Evolutionary conservation across 2,797 vertebrate genomes (phyloP).

Genomic region (Liasis olivaceus): DNA sequence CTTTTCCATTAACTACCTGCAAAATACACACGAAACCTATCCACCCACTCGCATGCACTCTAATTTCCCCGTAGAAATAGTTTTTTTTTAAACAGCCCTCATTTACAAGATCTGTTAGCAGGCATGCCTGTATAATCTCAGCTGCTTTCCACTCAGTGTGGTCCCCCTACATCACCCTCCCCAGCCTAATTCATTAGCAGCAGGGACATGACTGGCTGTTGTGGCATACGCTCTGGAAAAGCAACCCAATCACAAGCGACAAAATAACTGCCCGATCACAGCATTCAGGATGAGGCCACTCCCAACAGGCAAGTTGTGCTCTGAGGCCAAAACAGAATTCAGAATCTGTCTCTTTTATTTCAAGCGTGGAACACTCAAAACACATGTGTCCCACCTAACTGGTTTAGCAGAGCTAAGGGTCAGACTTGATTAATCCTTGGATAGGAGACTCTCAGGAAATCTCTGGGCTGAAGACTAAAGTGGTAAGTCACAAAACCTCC

Average conservation of each 20-base stretch:
- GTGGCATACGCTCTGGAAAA: background rate
- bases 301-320: background rate
- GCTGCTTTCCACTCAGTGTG: background rate
- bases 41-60: background rate
- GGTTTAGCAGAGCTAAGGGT: background rate
- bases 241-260: background rate
- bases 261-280: background rate
- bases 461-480: background rate
- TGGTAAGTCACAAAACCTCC: background rate
- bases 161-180: background rate
- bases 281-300: background rate
- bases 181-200: background rate
- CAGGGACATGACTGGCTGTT: no score
- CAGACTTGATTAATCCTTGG: background rate
- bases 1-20: background rate
- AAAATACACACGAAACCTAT: background rate
- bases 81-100: background rate
- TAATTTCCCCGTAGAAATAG: background rate
- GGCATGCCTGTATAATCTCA: background rate
- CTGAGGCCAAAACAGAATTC: background rate
- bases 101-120: background rate
- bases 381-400: background rate
- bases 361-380: background rate
- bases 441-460: background rate
- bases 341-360: background rate